Percentiles rank a stretch among this genome's conserved stretches.
phyloP scores from a whole-genome alignment of 2,888 invertebrate genomes.

The Galerucella pusilla region DNA sequence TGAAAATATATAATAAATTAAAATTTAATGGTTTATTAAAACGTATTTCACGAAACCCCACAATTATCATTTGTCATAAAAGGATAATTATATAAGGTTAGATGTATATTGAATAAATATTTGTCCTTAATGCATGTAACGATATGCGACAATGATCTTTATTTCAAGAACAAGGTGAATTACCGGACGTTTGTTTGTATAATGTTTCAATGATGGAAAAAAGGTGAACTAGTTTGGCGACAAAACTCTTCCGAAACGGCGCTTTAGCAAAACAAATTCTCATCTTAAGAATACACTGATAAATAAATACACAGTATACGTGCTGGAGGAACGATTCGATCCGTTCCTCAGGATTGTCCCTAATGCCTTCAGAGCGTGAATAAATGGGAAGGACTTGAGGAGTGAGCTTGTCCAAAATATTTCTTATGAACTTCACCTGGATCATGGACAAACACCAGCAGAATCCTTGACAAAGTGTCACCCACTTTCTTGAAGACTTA shows the following conservation, averaged over 20 bases:
- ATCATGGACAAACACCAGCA: no score
- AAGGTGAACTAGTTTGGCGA: neutral
- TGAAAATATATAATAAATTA: neutral
- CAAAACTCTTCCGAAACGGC: neutral
- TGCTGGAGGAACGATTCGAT: no score
- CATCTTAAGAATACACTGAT: no score
- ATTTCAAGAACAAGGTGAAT: slow-evolving; percentile 14
- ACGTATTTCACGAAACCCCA: neutral
- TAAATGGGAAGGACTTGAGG: no score
- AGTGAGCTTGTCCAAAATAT: no score
- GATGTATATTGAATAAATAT: neutral
- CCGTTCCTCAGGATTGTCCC: no score
- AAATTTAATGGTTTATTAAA: neutral
- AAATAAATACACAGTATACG: no score
- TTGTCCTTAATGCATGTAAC: neutral
- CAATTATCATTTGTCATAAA: neutral
- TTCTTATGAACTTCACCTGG: no score
- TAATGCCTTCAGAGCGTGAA: no score
- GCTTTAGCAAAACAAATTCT: neutral
- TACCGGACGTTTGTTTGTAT: neutral
- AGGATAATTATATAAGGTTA: neutral
- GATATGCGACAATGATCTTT: neutral
- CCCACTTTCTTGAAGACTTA: no score
- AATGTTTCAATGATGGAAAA: neutral
- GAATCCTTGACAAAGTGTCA: no score